Conservation (phyloP, 1,140 invertebrate genomes). For the Leptinotarsa undecemlineata region DNA sequence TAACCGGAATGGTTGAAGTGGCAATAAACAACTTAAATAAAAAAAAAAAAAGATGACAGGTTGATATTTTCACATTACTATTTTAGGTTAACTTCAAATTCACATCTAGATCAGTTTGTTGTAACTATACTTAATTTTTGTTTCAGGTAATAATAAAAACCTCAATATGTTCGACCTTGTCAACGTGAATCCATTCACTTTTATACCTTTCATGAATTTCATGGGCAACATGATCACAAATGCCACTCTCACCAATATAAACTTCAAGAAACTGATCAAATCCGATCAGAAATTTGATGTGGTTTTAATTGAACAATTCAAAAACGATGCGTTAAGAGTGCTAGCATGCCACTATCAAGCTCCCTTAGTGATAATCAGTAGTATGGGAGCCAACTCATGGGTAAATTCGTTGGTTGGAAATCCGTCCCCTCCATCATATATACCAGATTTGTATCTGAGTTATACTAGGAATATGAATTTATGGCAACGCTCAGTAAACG, state of each 20-base stretch:
- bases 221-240: not conserved
- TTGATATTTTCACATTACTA: too few species aligned
- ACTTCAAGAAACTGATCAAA: not conserved
- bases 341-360: conserved; percentile 54
- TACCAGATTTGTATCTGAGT: conserved; percentile 46
- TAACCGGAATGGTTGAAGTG: too few species aligned
- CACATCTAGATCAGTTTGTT: too few species aligned
- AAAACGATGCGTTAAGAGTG: conserved; percentile 54
- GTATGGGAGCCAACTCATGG: conserved; percentile 40
- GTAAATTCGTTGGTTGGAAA: conserved; percentile 49
- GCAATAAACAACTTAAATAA: too few species aligned
- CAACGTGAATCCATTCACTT: too few species aligned
- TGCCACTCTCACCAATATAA: not conserved
- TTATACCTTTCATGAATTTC: too few species aligned
- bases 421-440: conserved; percentile 51
- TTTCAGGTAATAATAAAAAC: too few species aligned
- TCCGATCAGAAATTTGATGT: conserved; percentile 50
- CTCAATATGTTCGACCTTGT: too few species aligned
- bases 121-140: too few species aligned
- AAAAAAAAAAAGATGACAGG: too few species aligned
- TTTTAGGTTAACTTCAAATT: too few species aligned
- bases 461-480: conserved; percentile 54
- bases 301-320: conserved; percentile 55
- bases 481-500: conserved; percentile 53
- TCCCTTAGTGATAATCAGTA: conserved; percentile 53